Base-by-base conservation (phyloP, 2,113 vertebrate genomes). In the Otocyon megalotis region DNA sequence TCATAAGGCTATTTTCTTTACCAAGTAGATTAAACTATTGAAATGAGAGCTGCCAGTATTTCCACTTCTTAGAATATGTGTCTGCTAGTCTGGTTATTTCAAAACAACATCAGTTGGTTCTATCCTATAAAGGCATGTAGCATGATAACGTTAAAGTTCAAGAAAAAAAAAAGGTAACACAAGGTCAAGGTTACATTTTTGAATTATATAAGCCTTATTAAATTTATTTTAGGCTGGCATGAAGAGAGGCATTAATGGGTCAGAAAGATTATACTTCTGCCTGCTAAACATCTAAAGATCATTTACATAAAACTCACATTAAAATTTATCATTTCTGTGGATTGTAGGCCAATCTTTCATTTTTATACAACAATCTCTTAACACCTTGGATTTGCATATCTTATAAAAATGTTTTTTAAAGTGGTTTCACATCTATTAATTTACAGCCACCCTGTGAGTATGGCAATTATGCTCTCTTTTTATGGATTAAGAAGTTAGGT, bases 261-360 rank as follows among this genome's bases (percentile, higher is more conserved):
- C 92, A 84, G 35, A 96, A 58, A 67, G 48, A 96, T 96, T 93
- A 60, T 85, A 26, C 28, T 12, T 92, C 88, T 67, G 15, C 53
- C 63, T 89, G 35, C 54, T 87, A 88, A 88, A 28, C 20, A 81
- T 84, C 69, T 92, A 79, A 96, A 94, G 65, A 88, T 84, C 60
- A 81, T 94, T 98, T 93, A 95, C 48, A 96, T 91, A 94, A 76
- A 97, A 92, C 10, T 72, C 92, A 65, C 53, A 95, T 90, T 90
- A 90, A 94, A 67, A 82, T 50, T 50, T 81, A 85, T 88, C 60
- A 90, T 85, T 96, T 94, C 77, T 96, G 58, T 77, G 65, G 50
- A 83, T 58, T 84, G 32, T 76, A 71, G 62, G 22, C 32, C 56
- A 89, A 43, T 96, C 58, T 90, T 96, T 93, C 72, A 86, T 81